Evolutionary conservation across 1,140 invertebrate species (phyloP), one percentile per base, ranked within the genome.

Genomic region (Gerris buenoi): DNA sequence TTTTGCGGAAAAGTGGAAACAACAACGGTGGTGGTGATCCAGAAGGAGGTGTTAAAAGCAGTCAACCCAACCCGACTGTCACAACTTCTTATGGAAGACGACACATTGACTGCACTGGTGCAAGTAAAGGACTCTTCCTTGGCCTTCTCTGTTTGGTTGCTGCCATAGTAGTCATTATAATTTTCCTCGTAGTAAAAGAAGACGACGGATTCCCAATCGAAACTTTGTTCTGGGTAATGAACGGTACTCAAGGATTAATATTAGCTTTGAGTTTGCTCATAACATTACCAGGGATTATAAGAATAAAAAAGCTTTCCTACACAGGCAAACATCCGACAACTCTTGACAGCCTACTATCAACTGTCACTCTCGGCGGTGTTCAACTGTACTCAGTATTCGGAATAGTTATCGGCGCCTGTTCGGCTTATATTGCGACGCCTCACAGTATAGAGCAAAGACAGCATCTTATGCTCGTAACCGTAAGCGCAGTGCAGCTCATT

Each of bases 141-240:
- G 84, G 84, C 0, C 77, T 86, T 1, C 75, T 86, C 0, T 81
- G 82, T 62, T 78, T 86, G 68, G 83, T 84, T 0, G 78, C 80
- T 2, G 81, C 82, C 0, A 82, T 85, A 26, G 82, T 86, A 1
- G 81, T 84, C 2, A 78, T 85, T 13, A 79, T 85, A n/a, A 83
- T 85, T 22, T 85, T 85, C 72, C 79, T 85, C 28, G 83, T 85
- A 3, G 82, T 85, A 33, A 81, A 82, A 60, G 81, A 83, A 59
- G 80, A 83, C 65, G 75, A 77, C 22, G 79, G 82, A 63, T 83
- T 85, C 33, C 75, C 79, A 60, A 65, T 76, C 10, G 66, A 77
- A 67, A 76, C 79, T 0, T 71, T 77, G 2, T 79, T 76, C 28
- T 83, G 76, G 81, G 71, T 77, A 23, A 81, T 75, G 1, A 77